Evolutionary conservation across 2,888 invertebrate species (phyloP).

Genomic region (Lacanobia oleracea): DNA sequence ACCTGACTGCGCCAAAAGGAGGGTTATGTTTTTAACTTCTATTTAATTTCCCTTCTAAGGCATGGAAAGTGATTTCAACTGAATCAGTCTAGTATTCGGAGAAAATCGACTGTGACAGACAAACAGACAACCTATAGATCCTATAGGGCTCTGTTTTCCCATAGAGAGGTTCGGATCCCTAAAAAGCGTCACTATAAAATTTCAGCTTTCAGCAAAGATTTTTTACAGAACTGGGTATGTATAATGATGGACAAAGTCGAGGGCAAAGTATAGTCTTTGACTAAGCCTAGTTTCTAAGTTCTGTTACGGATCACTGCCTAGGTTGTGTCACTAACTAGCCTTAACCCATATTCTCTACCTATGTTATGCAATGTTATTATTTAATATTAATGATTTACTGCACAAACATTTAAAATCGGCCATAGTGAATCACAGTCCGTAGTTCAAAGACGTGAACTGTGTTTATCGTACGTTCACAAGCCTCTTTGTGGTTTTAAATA

Average conservation of each 20-base stretch:
- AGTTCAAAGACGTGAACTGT: not conserved
- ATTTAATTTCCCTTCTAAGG: no score
- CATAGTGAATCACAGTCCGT: slow-evolving; percentile 9
- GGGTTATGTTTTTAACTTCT: no score
- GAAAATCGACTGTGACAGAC: no score
- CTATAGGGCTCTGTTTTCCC: no score
- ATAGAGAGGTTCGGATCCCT: no score
- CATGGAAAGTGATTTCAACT: no score
- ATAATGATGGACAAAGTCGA: not conserved
- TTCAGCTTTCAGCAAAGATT: not conserved
- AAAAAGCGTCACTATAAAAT: not conserved
- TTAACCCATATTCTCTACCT: slow-evolving; percentile 7
- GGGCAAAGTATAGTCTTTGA: not conserved
- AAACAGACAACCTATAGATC: no score
- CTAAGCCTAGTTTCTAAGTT: slow-evolving; percentile 1
- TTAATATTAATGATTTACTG: slow-evolving; percentile 2
- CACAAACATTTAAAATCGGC: slow-evolving; percentile 6
- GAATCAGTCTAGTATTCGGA: no score
- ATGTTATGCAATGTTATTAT: not conserved
- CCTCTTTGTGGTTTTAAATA: not conserved
- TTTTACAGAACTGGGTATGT: not conserved
- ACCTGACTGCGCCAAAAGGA: no score
- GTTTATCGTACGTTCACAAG: slow-evolving; percentile 4
- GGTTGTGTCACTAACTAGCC: slow-evolving; percentile 2
- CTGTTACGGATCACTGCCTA: slow-evolving; percentile 10